phyloP scores from a whole-genome alignment of 2,113 vertebrate species.

The Cynoglossus semilaevis region DNA sequence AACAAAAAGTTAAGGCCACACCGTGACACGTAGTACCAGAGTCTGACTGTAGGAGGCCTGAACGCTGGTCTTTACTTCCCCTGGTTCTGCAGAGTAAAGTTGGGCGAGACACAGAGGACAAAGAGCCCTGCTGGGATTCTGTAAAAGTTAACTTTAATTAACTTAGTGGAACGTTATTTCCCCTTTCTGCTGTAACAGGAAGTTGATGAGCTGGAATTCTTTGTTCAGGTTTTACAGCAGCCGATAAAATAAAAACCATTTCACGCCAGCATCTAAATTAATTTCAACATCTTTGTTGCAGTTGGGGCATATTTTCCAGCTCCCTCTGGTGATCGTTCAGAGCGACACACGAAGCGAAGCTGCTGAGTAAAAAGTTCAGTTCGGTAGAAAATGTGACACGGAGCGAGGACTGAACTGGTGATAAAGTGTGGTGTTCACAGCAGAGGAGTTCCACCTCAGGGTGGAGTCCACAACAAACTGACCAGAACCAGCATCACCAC shows the following conservation, averaged over 20 bases:
- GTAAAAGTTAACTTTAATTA: slow-evolving; percentile 40
- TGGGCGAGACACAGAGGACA: slow-evolving; percentile 35
- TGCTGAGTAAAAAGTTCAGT: too few species aligned
- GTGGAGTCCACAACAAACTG: too few species aligned
- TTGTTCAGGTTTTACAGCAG: slow-evolving; percentile 2
- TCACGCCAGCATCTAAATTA: not conserved
- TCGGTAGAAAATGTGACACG: too few species aligned
- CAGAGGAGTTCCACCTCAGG: too few species aligned
- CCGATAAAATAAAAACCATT: slow-evolving; percentile 23
- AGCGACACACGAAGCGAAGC: not conserved
- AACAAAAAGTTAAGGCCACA: not conserved
- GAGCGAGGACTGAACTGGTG: too few species aligned
- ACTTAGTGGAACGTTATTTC: slow-evolving; percentile 16
- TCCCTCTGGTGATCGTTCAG: not conserved
- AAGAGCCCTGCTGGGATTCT: slow-evolving; percentile 14
- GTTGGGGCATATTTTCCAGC: slow-evolving; percentile 4
- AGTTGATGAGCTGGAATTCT: slow-evolving; percentile 4
- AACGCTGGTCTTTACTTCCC: not conserved
- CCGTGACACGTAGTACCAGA: too few species aligned
- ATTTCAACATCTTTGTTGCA: not conserved
- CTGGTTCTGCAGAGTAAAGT: not conserved
- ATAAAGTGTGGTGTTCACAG: too few species aligned
- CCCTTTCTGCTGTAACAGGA: slow-evolving; percentile 8
- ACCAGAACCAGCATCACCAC: too few species aligned
- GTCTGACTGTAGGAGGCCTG: not conserved